Conservation (phyloP, 2,113 vertebrate species). For the Globicephala melas region DNA sequence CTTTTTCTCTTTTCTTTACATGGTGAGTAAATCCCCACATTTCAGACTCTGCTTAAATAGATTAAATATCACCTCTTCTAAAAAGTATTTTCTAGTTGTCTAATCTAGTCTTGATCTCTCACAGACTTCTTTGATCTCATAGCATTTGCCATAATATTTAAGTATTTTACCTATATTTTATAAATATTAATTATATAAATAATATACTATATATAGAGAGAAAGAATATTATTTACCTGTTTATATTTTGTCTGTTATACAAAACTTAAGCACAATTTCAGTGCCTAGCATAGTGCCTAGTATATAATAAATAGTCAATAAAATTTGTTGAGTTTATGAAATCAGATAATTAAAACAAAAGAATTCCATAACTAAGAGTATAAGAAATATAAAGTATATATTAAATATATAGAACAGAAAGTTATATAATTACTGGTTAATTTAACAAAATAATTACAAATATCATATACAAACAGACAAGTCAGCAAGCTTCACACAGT, state of each 20-base stretch:
- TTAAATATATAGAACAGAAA: background rate
- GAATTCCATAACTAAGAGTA: background rate
- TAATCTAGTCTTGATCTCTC: background rate
- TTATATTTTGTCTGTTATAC: background rate
- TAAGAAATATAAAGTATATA: background rate
- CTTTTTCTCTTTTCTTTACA: background rate
- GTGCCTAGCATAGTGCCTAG: background rate
- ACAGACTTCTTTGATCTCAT: background rate
- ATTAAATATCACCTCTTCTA: background rate
- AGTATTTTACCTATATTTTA: background rate
- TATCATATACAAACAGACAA: background rate
- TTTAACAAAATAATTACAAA: background rate
- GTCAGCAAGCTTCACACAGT: background rate
- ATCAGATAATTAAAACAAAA: background rate
- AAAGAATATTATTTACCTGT: background rate
- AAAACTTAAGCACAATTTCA: background rate
- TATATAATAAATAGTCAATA: background rate
- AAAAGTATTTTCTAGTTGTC: background rate
- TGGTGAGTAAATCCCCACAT: background rate
- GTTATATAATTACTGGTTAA: background rate
- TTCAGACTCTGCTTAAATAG: background rate
- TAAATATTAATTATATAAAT: background rate
- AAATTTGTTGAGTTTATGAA: background rate
- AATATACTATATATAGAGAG: background rate
- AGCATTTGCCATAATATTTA: background rate